phyloP scores from a whole-genome alignment of 2,113 vertebrate species.

The Scalopus aquaticus region DNA sequence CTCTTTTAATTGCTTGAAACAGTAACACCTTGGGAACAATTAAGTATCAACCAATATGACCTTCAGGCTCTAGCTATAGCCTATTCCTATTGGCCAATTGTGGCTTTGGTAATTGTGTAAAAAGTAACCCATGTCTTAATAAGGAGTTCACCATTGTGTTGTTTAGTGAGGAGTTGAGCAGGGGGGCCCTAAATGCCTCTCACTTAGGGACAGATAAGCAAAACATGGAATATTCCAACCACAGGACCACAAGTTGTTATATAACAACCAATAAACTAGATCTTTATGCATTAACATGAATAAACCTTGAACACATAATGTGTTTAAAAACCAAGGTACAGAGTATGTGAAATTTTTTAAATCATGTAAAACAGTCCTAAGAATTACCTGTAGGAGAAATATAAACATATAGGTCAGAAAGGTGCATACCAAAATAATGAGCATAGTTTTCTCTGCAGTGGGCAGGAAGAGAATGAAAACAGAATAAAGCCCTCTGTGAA shows the following conservation, averaged over 20 bases:
- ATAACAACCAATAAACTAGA: background rate
- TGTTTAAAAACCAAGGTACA: background rate
- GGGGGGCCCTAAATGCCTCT: background rate
- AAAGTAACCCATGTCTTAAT: background rate
- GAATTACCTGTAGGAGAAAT: background rate
- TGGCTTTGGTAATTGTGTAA: background rate
- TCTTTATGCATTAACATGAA: background rate
- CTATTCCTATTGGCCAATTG: background rate
- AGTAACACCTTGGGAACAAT: slow-evolving; percentile 3
- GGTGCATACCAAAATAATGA: background rate
- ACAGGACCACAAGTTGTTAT: too few species aligned
- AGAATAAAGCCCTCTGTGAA: background rate
- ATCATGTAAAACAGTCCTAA: background rate
- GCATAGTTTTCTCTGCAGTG: background rate
- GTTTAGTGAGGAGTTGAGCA: background rate
- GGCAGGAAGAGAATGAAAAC: background rate
- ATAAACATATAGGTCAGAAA: background rate
- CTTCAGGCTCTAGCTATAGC: background rate
- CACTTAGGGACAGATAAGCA: background rate
- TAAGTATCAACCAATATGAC: background rate
- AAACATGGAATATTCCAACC: background rate
- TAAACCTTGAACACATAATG: background rate
- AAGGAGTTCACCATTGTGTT: background rate
- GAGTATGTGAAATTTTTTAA: background rate
- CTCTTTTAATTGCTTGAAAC: background rate